phyloP scores from a whole-genome alignment of 1,140 invertebrate species.

The Liolophura sinensis region DNA sequence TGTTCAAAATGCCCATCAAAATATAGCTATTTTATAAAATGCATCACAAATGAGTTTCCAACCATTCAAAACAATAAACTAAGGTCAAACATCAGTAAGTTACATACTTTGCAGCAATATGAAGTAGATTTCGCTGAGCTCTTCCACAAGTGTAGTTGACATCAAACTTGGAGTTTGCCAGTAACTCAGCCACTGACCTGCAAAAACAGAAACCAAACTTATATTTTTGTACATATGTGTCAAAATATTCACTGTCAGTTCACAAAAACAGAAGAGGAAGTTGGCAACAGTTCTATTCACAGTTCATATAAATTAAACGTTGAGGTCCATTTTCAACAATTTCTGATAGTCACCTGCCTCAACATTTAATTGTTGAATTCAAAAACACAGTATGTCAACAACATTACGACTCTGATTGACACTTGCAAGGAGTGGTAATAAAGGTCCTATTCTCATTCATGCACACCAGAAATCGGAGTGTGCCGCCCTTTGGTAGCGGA shows the following conservation, averaged over 20 bases:
- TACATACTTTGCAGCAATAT: conserved; percentile 50
- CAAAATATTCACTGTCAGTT: background rate
- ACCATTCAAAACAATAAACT: background rate
- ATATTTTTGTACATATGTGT: background rate
- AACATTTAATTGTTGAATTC: too few species aligned
- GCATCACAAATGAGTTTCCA: background rate
- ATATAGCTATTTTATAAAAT: background rate
- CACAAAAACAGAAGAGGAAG: background rate
- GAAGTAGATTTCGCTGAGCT: conserved; percentile 41
- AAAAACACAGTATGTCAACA: too few species aligned
- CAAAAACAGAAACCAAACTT: conserved; percentile 19
- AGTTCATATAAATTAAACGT: too few species aligned
- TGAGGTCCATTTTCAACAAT: too few species aligned
- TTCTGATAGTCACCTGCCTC: too few species aligned
- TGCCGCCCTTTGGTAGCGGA: too few species aligned
- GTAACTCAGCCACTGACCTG: conserved; percentile 44
- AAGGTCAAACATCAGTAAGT: background rate
- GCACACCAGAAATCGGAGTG: too few species aligned
- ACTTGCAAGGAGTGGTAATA: too few species aligned
- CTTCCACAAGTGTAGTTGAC: conserved; percentile 42
- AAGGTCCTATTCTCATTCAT: too few species aligned
- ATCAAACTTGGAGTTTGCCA: conserved; percentile 40
- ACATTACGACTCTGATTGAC: too few species aligned
- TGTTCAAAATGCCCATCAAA: background rate
- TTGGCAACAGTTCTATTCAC: background rate